Base-by-base conservation (phyloP, 2,113 vertebrate species). In the Catharus fuscescens region DNA sequence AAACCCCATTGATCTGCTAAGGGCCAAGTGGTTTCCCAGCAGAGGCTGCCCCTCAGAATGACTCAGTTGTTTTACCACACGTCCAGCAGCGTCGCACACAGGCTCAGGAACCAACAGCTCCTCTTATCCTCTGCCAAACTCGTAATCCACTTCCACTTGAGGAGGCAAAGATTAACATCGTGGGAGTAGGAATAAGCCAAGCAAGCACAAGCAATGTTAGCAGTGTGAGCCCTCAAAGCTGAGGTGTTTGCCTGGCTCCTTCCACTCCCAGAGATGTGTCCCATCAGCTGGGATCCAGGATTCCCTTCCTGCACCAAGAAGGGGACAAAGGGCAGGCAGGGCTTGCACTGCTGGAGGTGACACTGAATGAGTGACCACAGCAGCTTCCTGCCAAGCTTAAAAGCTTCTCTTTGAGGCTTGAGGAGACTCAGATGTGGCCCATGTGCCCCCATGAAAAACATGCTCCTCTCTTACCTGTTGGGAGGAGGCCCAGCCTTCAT, bases 401-500 rank as follows among this genome's bases (percentile, higher is more conserved):
- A 82, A 82, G 2, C 24, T 82, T 54, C 67, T 77, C 32, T 60
- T 61, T 65, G 71, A 76, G 38, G 71, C 19, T 59, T 40, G 60
- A 86, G 80, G 10, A 82, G 42, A 66, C 18, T 71, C 42, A 36
- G 32, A 31, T 0, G 0, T 3, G 31, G 31, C 42, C 28, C 44
- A 59, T 44, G 15, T 44, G 26, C 6, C 31, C 26, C 60, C 18
- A 7, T 2, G 25, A 56, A 38, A 65, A 26, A 28, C 6, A 1
- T 1, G 52, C 2, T 5, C 50, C 16, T 28, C 24, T 53, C 91
- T 95, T 59, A 98, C 98, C 97, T 97, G 42, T 98, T 98, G 10
- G 94, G 95, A 70, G 97, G 97, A 80, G 96, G 95, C 12, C 97
- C 96, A 18, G 92, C 96, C 61, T 97, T 96, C 79, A 96, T 96